Base-by-base conservation (phyloP, 2,113 vertebrate species). In the Todiramphus saurophagus region DNA sequence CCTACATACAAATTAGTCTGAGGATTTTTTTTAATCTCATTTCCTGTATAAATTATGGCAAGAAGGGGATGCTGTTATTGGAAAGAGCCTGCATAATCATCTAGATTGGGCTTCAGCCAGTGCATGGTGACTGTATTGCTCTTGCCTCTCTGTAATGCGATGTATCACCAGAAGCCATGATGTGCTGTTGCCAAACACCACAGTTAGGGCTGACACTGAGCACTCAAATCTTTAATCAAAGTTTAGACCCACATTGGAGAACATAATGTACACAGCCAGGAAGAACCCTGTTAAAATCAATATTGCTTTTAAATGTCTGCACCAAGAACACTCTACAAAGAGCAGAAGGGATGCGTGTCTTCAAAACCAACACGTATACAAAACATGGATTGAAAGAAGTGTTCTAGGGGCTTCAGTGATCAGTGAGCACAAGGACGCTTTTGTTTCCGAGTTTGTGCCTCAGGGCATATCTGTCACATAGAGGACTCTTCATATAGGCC, bases 391-490 rank as follows among this genome's bases (percentile, higher is more conserved):
- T 88, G 53, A 55, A 63, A 70, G 50, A 77, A 77, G 41, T 55
- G 46, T 48, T 93, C 16, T 11, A 31, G 59, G 55, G 62, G 12
- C 39, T 82, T 92, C 20, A 39, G 0, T 73, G 73, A 50, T 87
- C 72, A 28, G 33, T 20, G 39, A 44, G 18, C 56, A 48, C 33
- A 76, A 82, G 75, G 66, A 50, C 33, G 37, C 24, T 87, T 90
- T 87, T 94, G 48, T 90, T 91, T 85, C 24, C 37, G 58, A 10
- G 44, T 82, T 21, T 69, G 59, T 85, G 67, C 84, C 79, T 83
- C n/a, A 79, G 50, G 59, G n/a, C 20, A 0, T 69, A 21, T 67
- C 69, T 94, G 31, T 68, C 58, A 10, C 3, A 4, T 21, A 64
- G 33, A 62, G 50, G 23, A 31, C 44, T 56, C 28, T 43, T 59